Conservation (phyloP, 1,140 invertebrate species). For the Dendroctonus valens region DNA sequence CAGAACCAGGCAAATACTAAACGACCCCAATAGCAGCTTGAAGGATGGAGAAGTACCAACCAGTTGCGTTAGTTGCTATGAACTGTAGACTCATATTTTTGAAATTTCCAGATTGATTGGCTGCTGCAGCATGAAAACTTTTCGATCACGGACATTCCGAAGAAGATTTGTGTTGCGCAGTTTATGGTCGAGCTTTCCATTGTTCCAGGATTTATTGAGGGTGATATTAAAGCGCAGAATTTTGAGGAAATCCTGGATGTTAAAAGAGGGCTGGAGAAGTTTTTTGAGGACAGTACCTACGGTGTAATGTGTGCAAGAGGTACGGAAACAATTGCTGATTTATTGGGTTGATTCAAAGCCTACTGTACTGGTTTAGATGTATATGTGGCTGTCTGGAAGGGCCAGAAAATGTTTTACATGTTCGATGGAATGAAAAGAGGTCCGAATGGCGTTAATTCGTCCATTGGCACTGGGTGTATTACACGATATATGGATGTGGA, state of each 20-base stretch:
- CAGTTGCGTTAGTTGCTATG: no score
- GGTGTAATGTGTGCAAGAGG: constrained; percentile 50
- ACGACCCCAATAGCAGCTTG: constrained; percentile 41
- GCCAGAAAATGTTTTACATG: constrained; percentile 50
- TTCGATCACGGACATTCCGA: constrained; percentile 50
- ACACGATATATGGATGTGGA: constrained; percentile 47
- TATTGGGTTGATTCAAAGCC: not conserved
- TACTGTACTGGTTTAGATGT: constrained; percentile 2
- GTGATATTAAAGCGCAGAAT: constrained; percentile 52
- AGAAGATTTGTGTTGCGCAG: constrained; percentile 42
- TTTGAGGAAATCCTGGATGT: constrained; percentile 40
- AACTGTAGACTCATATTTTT: no score
- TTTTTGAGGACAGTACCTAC: constrained; percentile 35
- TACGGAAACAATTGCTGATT: constrained; percentile 10
- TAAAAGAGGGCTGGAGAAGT: constrained; percentile 35
- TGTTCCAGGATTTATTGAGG: constrained; percentile 44
- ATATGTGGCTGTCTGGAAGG: constrained; percentile 51
- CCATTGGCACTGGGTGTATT: constrained; percentile 50
- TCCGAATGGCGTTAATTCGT: constrained; percentile 47
- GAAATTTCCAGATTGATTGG: constrained; percentile 25
- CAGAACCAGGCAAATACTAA: constrained; percentile 45
- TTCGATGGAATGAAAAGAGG: constrained; percentile 55
- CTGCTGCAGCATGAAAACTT: constrained; percentile 43
- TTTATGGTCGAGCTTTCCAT: constrained; percentile 44
- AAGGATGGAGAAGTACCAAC: constrained; percentile 11